Percentiles rank a stretch among this genome's conserved stretches.
Conservation (phyloP, 2,888 invertebrate species). For the Subacronicta megacephala region DNA sequence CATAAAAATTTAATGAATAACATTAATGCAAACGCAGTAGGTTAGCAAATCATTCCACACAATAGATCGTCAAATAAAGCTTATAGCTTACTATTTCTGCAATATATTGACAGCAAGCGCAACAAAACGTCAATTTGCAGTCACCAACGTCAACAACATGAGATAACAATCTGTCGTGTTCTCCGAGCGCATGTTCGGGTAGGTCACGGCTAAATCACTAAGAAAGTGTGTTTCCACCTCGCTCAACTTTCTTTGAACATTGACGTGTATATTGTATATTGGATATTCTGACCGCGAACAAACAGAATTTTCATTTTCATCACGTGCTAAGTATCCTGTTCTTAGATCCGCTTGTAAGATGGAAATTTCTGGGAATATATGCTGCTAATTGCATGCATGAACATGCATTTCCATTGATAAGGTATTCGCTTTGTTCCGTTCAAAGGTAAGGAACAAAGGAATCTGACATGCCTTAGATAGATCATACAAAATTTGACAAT, state of each 20-base stretch:
- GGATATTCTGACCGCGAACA: slow-evolving; percentile 18
- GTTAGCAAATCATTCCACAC: too few relatives aligned
- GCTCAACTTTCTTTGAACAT: slow-evolving; percentile 54
- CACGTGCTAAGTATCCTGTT: slow-evolving; percentile 43
- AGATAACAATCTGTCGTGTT: slow-evolving; percentile 14
- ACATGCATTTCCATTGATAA: neutral
- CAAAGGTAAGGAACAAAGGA: too few relatives aligned
- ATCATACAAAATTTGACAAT: too few relatives aligned
- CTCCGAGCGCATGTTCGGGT: slow-evolving; percentile 32
- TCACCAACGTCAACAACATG: slow-evolving; percentile 11
- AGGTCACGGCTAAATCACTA: slow-evolving; percentile 45
- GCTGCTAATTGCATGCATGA: slow-evolving; percentile 1
- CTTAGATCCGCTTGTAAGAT: slow-evolving; percentile 24
- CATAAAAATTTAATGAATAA: too few relatives aligned
- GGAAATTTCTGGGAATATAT: slow-evolving; percentile 11
- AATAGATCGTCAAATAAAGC: neutral
- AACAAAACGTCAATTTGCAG: slow-evolving; percentile 9
- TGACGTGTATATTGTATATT: slow-evolving; percentile 31
- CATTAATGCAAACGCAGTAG: too few relatives aligned
- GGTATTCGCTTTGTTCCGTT: neutral
- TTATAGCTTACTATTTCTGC: neutral
- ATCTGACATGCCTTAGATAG: too few relatives aligned
- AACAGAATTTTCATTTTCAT: slow-evolving; percentile 44
- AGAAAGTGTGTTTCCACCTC: slow-evolving; percentile 44
- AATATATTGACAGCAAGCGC: slow-evolving; percentile 10